phyloP scores from a whole-genome alignment of 92 coral and sea anemone genomes.

The Umimayanthus chanpuru region DNA sequence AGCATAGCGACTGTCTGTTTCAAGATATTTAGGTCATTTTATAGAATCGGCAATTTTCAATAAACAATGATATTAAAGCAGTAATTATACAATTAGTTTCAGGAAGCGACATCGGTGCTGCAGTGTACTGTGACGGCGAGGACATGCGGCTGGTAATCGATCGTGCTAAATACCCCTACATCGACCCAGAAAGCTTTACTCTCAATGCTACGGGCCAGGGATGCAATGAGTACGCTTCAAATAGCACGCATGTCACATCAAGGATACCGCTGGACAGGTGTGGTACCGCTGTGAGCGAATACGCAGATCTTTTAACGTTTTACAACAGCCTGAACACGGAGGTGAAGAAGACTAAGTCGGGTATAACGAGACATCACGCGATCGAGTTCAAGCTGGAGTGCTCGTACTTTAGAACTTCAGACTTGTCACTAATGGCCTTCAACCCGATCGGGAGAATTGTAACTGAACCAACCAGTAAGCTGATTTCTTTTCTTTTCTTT shows the following conservation, averaged over 20 bases:
- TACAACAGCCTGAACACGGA: constrained; percentile 70
- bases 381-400: constrained; percentile 68
- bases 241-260: constrained; percentile 67
- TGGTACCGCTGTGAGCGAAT: constrained; percentile 48
- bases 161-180: constrained; percentile 49
- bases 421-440: constrained; percentile 67
- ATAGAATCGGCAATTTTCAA: too few relatives aligned
- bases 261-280: constrained; percentile 80
- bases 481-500: not conserved
- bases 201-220: constrained; percentile 54
- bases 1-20: too few relatives aligned
- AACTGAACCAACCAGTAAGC: constrained; percentile 59
- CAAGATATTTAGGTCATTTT: too few relatives aligned
- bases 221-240: constrained; percentile 53
- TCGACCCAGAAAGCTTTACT: constrained; percentile 67
- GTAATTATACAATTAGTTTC: not conserved
- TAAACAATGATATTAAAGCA: too few relatives aligned
- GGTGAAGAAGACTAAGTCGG: constrained; percentile 39
- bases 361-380: constrained; percentile 72
- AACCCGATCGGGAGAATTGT: constrained; percentile 64
- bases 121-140: constrained; percentile 51
- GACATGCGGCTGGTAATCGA: constrained; percentile 68
- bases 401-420: constrained; percentile 69
- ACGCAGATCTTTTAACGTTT: constrained; percentile 61
- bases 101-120: constrained; percentile 53